These are phyloP conservation scores for Papilio polyxenes DNA, from an alignment of 1,140 invertebrate genomes.

Conservation along the genomic window DNA sequence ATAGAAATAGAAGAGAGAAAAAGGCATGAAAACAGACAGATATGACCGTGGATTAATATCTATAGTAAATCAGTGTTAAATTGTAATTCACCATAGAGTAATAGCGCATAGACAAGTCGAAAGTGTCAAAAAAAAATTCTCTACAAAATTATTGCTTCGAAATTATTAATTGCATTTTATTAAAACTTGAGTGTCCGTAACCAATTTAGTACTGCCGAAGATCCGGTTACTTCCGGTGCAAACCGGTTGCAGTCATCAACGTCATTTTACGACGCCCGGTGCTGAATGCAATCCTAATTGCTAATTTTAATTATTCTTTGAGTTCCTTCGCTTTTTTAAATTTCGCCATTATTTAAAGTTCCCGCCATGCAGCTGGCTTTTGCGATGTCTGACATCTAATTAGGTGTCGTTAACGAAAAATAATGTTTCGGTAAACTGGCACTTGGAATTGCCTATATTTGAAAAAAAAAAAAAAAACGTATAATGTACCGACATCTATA, in stretches of 20 bases:
- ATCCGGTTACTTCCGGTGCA: conserved; percentile 48
- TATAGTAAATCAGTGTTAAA: no score
- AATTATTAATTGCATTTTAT: neutral
- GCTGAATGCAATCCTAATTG: conserved; percentile 54
- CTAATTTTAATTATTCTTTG: conserved; percentile 53
- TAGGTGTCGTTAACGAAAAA: conserved; percentile 13
- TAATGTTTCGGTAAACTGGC: conserved; percentile 20
- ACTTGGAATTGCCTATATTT: neutral
- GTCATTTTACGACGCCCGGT: conserved; percentile 45
- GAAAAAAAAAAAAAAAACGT: no score
- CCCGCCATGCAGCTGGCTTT: conserved; percentile 48
- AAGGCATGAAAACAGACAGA: no score
- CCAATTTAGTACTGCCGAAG: conserved; percentile 3
- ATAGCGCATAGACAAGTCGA: neutral
- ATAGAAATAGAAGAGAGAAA: no score
- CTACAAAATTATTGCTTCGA: neutral
- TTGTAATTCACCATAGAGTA: neutral
- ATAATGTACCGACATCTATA: neutral
- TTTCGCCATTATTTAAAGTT: conserved; percentile 45
- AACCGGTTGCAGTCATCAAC: conserved; percentile 49
- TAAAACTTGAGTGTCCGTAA: neutral
- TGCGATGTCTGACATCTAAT: conserved; percentile 39
- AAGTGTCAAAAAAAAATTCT: neutral
- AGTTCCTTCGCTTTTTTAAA: conserved; percentile 43
- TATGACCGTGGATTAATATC: no score